Conservation (phyloP, 2,888 invertebrate genomes). For the Eupithecia exiguata region DNA sequence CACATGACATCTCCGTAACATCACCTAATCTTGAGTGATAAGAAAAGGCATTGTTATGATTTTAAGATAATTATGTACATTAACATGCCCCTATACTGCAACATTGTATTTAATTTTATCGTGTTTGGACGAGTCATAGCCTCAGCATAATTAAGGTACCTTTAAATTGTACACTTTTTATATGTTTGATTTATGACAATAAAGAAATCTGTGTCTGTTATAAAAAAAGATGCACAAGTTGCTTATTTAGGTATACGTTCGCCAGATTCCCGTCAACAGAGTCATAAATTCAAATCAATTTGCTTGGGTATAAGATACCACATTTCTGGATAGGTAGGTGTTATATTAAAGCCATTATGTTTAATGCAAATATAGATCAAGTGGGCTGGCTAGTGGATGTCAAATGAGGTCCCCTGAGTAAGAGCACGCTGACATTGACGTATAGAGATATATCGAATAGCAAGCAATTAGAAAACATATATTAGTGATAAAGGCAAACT, state of each 20-base stretch:
- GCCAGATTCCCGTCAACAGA: background rate
- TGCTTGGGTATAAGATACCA: background rate
- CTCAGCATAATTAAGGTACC: too few species aligned
- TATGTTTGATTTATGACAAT: too few species aligned
- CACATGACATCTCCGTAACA: too few species aligned
- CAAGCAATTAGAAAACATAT: slow-evolving; percentile 35
- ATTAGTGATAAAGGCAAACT: slow-evolving; percentile 11
- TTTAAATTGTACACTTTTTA: too few species aligned
- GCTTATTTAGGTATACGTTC: background rate
- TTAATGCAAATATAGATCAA: slow-evolving; percentile 16
- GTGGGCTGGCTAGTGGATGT: slow-evolving; percentile 20
- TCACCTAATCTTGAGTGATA: too few species aligned
- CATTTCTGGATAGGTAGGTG: background rate
- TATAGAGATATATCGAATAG: slow-evolving; percentile 29
- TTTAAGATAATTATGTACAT: too few species aligned
- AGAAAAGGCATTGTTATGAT: too few species aligned
- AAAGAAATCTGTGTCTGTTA: too few species aligned
- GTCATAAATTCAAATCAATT: background rate
- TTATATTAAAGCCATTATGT: slow-evolving; percentile 1
- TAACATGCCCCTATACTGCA: too few species aligned
- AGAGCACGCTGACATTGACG: slow-evolving; percentile 33
- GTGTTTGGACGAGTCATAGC: too few species aligned
- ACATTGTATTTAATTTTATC: too few species aligned
- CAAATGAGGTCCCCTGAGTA: slow-evolving; percentile 30
- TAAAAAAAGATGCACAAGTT: background rate